Evolutionary conservation across 2,797 vertebrate species (phyloP).

Genomic region (Sternotherus odoratus): DNA sequence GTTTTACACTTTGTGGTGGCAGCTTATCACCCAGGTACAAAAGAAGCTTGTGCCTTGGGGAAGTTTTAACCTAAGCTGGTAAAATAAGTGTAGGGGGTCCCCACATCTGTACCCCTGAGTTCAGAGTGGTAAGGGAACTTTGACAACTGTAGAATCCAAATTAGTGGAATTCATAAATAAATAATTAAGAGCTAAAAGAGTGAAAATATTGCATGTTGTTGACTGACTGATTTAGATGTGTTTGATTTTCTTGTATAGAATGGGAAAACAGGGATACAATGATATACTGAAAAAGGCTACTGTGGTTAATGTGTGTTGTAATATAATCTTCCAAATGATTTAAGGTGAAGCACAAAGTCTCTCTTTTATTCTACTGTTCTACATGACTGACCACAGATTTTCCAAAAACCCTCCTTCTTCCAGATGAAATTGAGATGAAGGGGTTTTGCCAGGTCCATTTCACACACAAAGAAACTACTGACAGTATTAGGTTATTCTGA

Average conservation of each 20-base stretch:
- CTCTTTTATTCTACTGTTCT: neutral
- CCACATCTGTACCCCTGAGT: too few relatives aligned
- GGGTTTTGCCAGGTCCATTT: rapidly evolving
- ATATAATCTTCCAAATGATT: neutral
- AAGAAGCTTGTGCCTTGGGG: too few relatives aligned
- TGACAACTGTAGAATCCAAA: neutral
- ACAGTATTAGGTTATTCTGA: neutral
- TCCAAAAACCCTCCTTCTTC: neutral
- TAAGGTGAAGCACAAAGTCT: neutral
- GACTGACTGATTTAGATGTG: neutral
- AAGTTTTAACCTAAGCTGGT: too few relatives aligned
- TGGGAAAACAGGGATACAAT: rapidly evolving
- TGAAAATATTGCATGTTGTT: neutral
- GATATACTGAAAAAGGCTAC: neutral
- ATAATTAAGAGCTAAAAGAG: neutral
- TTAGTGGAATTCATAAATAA: neutral
- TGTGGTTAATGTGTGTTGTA: neutral
- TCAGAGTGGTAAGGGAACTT: too few relatives aligned
- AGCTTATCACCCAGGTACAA: too few relatives aligned
- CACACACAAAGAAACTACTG: neutral
- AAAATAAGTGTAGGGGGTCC: too few relatives aligned
- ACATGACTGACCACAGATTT: neutral
- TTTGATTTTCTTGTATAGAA: neutral
- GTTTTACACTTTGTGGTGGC: too few relatives aligned
- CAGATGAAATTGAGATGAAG: neutral